Conservation (phyloP, 1,140 invertebrate genomes). For the Pectinophora gossypiella region DNA sequence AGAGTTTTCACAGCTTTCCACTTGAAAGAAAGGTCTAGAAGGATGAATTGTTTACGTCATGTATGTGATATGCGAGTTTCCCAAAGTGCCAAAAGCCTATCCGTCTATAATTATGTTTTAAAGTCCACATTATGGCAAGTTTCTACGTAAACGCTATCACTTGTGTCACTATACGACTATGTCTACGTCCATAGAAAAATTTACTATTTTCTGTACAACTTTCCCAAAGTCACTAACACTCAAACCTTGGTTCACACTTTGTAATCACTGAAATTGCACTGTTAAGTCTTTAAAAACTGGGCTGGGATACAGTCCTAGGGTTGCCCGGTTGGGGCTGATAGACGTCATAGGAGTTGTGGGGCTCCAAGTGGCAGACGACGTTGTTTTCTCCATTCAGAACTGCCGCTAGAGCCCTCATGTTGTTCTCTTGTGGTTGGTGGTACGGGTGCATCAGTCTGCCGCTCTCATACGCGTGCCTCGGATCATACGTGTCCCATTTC, state of each 20-base stretch:
- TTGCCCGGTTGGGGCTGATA: slow-evolving; percentile 76
- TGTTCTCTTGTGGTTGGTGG: slow-evolving; percentile 72
- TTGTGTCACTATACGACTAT: slow-evolving; percentile 53
- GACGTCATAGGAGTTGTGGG: slow-evolving; percentile 73
- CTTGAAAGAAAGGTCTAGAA: background rate
- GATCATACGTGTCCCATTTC: slow-evolving; percentile 77
- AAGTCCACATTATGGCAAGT: slow-evolving; percentile 69
- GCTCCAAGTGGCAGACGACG: slow-evolving; percentile 88
- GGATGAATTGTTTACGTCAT: background rate
- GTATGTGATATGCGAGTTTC: background rate
- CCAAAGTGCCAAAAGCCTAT: slow-evolving; percentile 4
- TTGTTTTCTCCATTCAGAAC: slow-evolving; percentile 87
- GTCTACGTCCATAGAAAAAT: slow-evolving; percentile 66
- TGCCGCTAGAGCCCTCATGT: slow-evolving; percentile 82
- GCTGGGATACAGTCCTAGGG: slow-evolving; percentile 76
- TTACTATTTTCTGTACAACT: slow-evolving; percentile 60
- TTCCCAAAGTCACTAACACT: slow-evolving; percentile 21
- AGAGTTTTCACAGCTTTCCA: too few relatives aligned
- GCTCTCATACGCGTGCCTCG: slow-evolving; percentile 56
- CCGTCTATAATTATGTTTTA: slow-evolving; percentile 58
- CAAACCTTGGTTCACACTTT: slow-evolving; percentile 1
- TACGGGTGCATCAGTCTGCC: slow-evolving; percentile 68
- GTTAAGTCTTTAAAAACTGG: slow-evolving; percentile 58
- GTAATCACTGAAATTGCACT: slow-evolving; percentile 11
- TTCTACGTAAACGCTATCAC: slow-evolving; percentile 64